Evolutionary conservation across 2,113 vertebrate species (phyloP).

Genomic region (Madoqua kirkii): DNA sequence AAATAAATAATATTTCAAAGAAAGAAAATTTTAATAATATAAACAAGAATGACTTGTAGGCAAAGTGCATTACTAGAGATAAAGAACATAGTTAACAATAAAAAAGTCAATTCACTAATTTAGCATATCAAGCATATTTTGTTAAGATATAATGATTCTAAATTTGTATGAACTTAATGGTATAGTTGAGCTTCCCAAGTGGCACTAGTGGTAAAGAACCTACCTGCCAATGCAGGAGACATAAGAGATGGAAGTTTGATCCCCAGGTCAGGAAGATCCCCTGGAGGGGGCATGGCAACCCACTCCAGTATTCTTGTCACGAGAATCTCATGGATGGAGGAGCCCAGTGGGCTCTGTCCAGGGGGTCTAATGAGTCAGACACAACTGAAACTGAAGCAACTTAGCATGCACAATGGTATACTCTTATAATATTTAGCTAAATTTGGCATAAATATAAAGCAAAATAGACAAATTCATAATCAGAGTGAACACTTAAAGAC

Average conservation of each 20-base stretch:
- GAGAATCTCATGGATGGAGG: not conserved
- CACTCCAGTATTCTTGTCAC: not conserved
- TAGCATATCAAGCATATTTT: not conserved
- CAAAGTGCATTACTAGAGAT: not conserved
- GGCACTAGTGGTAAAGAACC: not conserved
- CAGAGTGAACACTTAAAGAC: not conserved
- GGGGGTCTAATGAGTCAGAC: not conserved
- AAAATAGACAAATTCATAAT: conserved; percentile 2
- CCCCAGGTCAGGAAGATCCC: not conserved
- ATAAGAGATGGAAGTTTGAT: not conserved
- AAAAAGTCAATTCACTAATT: not conserved
- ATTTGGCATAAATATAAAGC: not conserved
- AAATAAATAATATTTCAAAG: not conserved
- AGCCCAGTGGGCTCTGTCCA: not conserved
- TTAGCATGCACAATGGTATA: not conserved
- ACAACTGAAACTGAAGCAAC: not conserved
- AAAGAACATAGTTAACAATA: not conserved
- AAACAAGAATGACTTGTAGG: not conserved
- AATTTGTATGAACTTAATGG: not conserved
- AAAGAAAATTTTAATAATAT: not conserved
- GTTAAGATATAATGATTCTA: not conserved
- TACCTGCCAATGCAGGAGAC: not conserved
- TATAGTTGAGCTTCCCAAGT: not conserved
- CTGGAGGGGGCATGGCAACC: not conserved
- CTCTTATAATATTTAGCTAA: not conserved